A percentile compares a stretch with the other conserved stretches of the same genome.
These are phyloP conservation scores for Dryadula phaetusa DNA, from an alignment of 2,888 invertebrate genomes.

Conservation along the genomic window DNA sequence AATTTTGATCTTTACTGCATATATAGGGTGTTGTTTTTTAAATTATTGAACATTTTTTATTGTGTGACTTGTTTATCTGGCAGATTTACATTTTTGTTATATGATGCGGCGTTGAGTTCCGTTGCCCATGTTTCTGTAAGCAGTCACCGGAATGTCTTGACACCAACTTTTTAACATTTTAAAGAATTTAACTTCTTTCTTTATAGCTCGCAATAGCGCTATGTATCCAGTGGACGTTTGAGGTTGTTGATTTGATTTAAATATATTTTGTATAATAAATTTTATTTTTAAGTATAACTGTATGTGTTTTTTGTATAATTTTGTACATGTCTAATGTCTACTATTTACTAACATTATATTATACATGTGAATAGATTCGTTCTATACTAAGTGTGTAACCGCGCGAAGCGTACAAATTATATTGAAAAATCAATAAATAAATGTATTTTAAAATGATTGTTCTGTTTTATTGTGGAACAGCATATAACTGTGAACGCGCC, in stretches of 20 bases:
- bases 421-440: constrained; percentile 47
- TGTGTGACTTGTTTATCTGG: not conserved
- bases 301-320: constrained; percentile 26
- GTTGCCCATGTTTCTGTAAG: too few relatives aligned
- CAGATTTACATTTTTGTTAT: not conserved
- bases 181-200: too few relatives aligned
- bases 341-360: not conserved
- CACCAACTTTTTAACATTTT: too few relatives aligned
- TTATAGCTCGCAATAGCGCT: not conserved
- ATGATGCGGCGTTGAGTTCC: too few relatives aligned
- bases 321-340: constrained; percentile 31
- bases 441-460: constrained; percentile 48
- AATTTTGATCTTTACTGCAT: not conserved
- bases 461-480: constrained; percentile 39
- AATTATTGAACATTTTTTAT: not conserved
- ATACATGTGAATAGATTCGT: constrained; percentile 25
- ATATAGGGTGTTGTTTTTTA: constrained; percentile 4
- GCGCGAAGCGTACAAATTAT: constrained; percentile 51
- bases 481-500: too few relatives aligned
- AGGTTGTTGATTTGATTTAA: not conserved
- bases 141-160: too few relatives aligned
- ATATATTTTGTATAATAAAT: not conserved
- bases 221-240: not conserved
- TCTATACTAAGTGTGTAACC: constrained; percentile 36
- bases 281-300: constrained; percentile 15